These are phyloP conservation scores for Vultur gryphus DNA, from an alignment of 2,797 vertebrate genomes.

Conservation along the genomic window DNA sequence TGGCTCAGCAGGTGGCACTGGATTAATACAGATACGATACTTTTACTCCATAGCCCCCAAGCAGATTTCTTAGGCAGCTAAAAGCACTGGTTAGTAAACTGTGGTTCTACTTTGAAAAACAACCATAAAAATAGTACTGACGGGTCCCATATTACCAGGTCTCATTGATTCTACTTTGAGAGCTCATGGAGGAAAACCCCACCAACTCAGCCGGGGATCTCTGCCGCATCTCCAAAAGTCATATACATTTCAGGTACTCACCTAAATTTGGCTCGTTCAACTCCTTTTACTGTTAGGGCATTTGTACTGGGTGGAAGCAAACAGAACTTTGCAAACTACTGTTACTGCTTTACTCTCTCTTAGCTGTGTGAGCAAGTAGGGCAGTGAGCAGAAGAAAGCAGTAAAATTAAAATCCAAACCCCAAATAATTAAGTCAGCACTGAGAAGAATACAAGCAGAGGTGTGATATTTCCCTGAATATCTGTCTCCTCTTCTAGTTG, in stretches of 20 bases:
- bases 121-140: background rate
- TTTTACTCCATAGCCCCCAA: background rate
- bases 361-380: background rate
- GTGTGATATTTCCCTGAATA: background rate
- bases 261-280: background rate
- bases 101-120: background rate
- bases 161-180: background rate
- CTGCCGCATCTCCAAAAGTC: background rate
- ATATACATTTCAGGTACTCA: background rate
- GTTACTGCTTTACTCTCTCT: background rate
- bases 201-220: background rate
- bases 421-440: background rate
- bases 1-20: slow-evolving; percentile 56
- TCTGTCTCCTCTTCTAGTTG: background rate
- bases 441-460: background rate
- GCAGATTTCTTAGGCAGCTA: background rate
- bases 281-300: background rate
- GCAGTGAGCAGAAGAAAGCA: background rate
- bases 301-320: background rate
- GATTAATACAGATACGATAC: slow-evolving; percentile 2
- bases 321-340: background rate
- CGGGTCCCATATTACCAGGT: background rate
- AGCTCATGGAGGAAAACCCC: background rate
- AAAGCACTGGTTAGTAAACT: background rate
- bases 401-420: background rate